Evolutionary conservation across 2,797 vertebrate species (phyloP), one percentile per base, ranked within the genome.

Genomic region (Somateria mollissima): DNA sequence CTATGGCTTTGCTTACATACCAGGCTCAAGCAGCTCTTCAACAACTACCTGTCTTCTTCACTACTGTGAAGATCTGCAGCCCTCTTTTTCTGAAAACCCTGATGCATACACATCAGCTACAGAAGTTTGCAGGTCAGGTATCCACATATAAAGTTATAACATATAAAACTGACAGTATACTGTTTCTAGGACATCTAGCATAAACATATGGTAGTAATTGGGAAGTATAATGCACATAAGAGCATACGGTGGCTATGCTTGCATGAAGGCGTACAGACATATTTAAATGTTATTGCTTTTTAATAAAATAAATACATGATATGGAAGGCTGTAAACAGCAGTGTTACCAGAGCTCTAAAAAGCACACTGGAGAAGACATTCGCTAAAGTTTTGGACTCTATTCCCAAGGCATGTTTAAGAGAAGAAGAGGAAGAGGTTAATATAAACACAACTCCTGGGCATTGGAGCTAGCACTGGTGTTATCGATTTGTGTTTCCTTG

Each of bases 341-440:
- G 10, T 30, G 17, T 64, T 90, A n/a, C 18, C 32, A 60, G 54
- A n/a, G n/a, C 34, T 78, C 91, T 92, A 87, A 94, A 94, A 90
- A 79, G 62, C 45, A 72, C 84, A 79, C 36, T 19, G 20, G 62
- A 8, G 30, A 94, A 96, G 65, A 78, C 27, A 78, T 73, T 70
- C 62, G 16, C 53, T 84, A 11, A 92, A 94, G 51, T 49, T 92
- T 95, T 72, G 51, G 41, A 53, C 56, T 89, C 79, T 87, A 47
- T 82, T 94, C 92, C 71, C 64, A 82, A 58, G 21, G 15, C 51
- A 77, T 16, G 37, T 47, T 94, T 71, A 72, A 85, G 85, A 22
- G 21, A 73, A 84, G 89, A 76, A 65, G 84, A 96, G 89, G 70
- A 94, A 90, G 41, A 82, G 65, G 54, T 87, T 87, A 87, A 74